Conservation (phyloP, 2,797 vertebrate species). For the Hyperoplus lanceolatus region DNA sequence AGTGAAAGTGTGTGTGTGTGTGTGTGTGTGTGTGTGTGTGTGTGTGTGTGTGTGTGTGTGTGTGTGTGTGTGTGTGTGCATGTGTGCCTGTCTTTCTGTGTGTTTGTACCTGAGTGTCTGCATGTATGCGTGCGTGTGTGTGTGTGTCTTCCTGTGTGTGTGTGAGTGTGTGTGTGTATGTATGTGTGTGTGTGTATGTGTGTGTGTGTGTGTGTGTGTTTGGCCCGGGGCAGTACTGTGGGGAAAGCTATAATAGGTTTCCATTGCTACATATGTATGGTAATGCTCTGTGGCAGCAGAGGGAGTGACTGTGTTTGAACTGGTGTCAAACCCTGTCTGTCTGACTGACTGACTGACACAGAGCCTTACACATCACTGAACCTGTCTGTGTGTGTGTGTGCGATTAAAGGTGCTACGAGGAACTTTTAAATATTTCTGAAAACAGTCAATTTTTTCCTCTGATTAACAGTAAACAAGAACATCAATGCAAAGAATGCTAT, state of each 20-base stretch:
- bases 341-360: slow-evolving; percentile 15
- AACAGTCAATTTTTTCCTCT: too few relatives aligned
- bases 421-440: too few relatives aligned
- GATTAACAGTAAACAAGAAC: too few relatives aligned
- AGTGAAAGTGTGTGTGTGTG: too few relatives aligned
- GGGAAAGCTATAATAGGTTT: slow-evolving; percentile 67
- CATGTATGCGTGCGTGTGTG: too few relatives aligned
- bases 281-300: slow-evolving; percentile 50
- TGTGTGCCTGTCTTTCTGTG: background rate
- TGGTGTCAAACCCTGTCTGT: slow-evolving; percentile 31
- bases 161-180: slow-evolving; percentile 33
- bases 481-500: too few relatives aligned
- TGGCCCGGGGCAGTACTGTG: slow-evolving; percentile 57
- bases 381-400: slow-evolving; percentile 5
- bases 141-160: too few relatives aligned
- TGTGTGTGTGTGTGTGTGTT: too few relatives aligned
- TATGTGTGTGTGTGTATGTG: slow-evolving; percentile 40
- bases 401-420: too few relatives aligned
- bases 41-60: background rate
- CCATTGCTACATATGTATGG: slow-evolving; percentile 54
- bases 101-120: too few relatives aligned
- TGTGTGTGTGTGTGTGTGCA: slow-evolving; percentile 3
- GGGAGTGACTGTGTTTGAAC: slow-evolving; percentile 47
- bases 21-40: too few relatives aligned
- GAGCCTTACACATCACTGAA: slow-evolving; percentile 2